Percentiles rank a stretch among this genome's conserved stretches.
Evolutionary conservation across 2,797 vertebrate genomes (phyloP).

Genomic region (Enteromius unitaeniatus): DNA sequence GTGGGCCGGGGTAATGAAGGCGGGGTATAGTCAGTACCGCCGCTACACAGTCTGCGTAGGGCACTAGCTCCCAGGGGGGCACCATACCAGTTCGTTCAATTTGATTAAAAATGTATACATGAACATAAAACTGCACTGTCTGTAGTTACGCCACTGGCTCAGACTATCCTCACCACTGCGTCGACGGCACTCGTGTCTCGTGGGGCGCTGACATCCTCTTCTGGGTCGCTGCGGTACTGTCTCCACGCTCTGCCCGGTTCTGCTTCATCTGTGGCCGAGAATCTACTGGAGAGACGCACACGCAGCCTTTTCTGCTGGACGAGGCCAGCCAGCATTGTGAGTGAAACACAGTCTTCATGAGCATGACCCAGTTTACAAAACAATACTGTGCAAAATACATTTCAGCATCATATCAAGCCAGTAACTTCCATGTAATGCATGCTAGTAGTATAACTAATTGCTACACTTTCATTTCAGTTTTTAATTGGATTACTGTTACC

Average conservation of each 20-base stretch:
- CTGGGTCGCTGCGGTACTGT: constrained; percentile 37
- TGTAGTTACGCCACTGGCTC: background rate
- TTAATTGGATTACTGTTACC: no score
- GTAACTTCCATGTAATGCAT: no score
- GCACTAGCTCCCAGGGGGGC: no score
- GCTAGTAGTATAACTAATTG: no score
- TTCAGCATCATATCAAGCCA: background rate
- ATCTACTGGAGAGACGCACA: constrained; percentile 61
- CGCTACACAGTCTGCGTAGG: no score
- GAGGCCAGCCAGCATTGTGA: background rate
- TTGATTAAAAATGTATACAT: no score
- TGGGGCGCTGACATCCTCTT: constrained; percentile 19
- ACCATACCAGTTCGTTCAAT: no score
- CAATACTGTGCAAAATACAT: background rate
- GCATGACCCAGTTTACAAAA: background rate
- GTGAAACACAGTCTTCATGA: background rate
- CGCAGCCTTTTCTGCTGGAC: constrained; percentile 55
- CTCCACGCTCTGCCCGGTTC: background rate
- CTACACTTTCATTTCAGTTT: no score
- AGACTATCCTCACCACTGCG: constrained; percentile 18
- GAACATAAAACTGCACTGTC: no score
- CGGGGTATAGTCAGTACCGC: no score
- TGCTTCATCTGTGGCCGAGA: constrained; percentile 7
- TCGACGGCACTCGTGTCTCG: background rate
- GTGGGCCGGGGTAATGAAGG: no score